Conservation (phyloP, 2,113 vertebrate genomes). For the Progne subis region DNA sequence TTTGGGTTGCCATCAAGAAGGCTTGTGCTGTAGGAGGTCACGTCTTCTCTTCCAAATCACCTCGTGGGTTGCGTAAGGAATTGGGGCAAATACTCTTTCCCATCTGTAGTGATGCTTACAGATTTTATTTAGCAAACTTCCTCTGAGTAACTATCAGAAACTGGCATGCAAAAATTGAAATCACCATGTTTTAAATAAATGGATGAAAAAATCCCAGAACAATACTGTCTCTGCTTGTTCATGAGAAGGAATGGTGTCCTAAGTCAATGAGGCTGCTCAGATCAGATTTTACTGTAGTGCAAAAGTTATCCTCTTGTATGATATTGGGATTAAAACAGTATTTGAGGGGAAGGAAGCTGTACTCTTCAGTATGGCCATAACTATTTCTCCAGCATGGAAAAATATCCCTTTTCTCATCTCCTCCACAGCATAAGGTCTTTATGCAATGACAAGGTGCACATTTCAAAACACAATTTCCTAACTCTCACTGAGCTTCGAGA, state of each 20-base stretch:
- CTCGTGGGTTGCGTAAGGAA: background rate
- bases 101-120: background rate
- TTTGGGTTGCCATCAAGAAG: background rate
- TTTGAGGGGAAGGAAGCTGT: background rate
- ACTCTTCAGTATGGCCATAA: background rate
- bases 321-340: background rate
- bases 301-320: background rate
- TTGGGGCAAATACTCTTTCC: background rate
- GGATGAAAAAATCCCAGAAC: background rate
- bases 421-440: background rate
- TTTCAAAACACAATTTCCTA: background rate
- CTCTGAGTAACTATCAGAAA: background rate
- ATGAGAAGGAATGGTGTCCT: background rate
- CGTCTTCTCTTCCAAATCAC: background rate
- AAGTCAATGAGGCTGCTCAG: background rate
- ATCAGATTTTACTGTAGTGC: background rate
- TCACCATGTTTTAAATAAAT: background rate
- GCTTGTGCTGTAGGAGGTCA: background rate
- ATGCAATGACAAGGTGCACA: background rate
- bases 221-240: background rate
- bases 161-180: background rate
- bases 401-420: background rate
- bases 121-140: background rate
- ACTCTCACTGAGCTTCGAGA: background rate
- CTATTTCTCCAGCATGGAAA: background rate